Base-by-base conservation (phyloP, 2,888 invertebrate genomes). In the Morpho achilles region DNA sequence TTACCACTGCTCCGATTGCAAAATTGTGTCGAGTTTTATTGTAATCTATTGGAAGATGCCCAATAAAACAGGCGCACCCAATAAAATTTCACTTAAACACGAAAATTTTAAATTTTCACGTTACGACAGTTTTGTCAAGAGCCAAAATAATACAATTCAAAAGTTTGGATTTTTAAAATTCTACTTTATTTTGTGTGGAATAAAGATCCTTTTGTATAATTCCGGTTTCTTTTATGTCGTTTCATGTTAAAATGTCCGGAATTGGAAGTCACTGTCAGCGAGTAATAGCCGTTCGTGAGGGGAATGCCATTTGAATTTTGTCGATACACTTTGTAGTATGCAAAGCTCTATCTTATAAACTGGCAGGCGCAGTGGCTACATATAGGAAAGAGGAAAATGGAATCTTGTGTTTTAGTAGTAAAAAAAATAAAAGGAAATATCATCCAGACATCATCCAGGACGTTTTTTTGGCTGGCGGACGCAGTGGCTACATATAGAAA, bases 251-350 rank as follows among this genome's bases (percentile, higher is more conserved):
- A 71, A 71, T 70, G 74, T 75, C 77, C 79, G 81, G 84, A 86
- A 89, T 88, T 89, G 87, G 87, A 88, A 89, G 88, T 89, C 87
- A 88, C 82, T 88, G 88, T 86, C 80, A 87, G 82, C 84, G 82
- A 90, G 88, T 88, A 89, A 89, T 85, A 86, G 86, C 49, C 69
- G 85, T 75, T 82, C 89, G 89, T 90, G 89, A 86, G 83, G 63
- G 55, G 88, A 87, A 88, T 89, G 76, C 76, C 73, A 80, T 84
- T 82, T 81, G 80, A 80, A 82, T 85, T 81, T 82, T 65, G 70
- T 66, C 76, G 79, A 82, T 80, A 84, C 80, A 81, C 63, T 61
- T 57, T 63, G 57, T 50, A 43, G 61, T 54, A 44, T 61, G 59
- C 54, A 61, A 57, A 63, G 61, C 53, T 60, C 44, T 53, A 56